A percentile compares a stretch with the other conserved stretches of the same genome.
phyloP scores from a whole-genome alignment of 2,113 vertebrate species.

The Melanerpes formicivorus region DNA sequence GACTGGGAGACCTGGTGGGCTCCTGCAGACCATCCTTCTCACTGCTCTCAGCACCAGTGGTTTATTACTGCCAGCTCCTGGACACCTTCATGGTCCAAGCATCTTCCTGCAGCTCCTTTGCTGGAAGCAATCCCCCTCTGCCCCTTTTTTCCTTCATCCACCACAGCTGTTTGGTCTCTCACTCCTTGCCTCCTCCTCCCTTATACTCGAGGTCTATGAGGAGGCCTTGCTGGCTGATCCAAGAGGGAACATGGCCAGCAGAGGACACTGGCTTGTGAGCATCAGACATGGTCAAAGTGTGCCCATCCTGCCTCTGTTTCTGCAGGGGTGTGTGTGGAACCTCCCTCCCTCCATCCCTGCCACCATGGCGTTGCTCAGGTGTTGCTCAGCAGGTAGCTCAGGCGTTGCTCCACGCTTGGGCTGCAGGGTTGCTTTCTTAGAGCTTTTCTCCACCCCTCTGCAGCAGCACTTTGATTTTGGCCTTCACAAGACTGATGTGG shows the following conservation, averaged over 20 bases:
- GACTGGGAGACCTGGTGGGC: background rate
- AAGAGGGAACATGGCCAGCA: background rate
- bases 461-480: background rate
- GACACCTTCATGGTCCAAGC: background rate
- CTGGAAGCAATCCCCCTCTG: background rate
- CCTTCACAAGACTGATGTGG: background rate
- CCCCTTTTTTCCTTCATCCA: background rate
- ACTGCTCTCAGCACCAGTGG: background rate
- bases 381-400: background rate
- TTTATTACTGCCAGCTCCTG: background rate
- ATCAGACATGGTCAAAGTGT: background rate
- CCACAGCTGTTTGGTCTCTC: background rate
- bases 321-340: rapidly evolving
- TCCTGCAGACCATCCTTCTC: background rate
- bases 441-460: background rate
- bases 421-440: background rate
- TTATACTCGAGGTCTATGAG: background rate
- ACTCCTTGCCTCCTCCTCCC: background rate
- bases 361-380: rapidly evolving
- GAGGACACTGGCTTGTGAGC: background rate
- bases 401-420: rapidly evolving
- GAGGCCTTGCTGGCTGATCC: background rate
- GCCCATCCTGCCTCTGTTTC: background rate
- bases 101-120: background rate
- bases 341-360: background rate